Conservation (phyloP, 2,113 vertebrate species). For the Rhinopomastus cyanomelas region DNA sequence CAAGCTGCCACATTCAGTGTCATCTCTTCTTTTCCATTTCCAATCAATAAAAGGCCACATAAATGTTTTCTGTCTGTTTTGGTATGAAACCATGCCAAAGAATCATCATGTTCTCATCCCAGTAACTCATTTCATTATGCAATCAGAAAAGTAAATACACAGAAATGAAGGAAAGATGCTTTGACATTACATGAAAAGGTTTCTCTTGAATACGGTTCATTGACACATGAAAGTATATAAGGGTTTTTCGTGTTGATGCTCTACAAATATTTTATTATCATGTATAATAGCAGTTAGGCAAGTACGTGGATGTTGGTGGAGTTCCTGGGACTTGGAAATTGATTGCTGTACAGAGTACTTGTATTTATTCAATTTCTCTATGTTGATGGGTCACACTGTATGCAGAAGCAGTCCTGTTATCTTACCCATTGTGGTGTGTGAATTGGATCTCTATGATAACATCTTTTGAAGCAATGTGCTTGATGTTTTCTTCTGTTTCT, state of each 20-base stretch:
- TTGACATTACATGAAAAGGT: not conserved
- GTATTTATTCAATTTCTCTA: not conserved
- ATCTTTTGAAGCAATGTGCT: not conserved
- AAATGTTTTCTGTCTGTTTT: conserved; percentile 22
- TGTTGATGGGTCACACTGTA: not conserved
- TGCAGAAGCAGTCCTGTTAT: not conserved
- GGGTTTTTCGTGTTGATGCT: not conserved
- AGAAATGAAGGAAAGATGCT: not conserved
- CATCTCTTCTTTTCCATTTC: not conserved
- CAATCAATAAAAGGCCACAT: not conserved
- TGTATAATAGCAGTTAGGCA: not conserved
- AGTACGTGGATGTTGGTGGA: not conserved
- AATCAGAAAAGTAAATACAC: not conserved
- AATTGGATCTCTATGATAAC: not conserved
- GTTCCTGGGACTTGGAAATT: not conserved
- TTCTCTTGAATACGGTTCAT: not conserved
- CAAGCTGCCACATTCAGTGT: not conserved
- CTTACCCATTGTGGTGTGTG: not conserved
- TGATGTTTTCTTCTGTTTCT: conserved; percentile 5
- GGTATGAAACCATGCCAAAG: not conserved
- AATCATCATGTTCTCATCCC: not conserved
- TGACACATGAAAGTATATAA: not conserved
- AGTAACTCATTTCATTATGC: not conserved
- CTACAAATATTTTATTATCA: not conserved
- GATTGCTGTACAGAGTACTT: not conserved